phyloP scores from a whole-genome alignment of 2,888 invertebrate species.

The Andrena camellia region DNA sequence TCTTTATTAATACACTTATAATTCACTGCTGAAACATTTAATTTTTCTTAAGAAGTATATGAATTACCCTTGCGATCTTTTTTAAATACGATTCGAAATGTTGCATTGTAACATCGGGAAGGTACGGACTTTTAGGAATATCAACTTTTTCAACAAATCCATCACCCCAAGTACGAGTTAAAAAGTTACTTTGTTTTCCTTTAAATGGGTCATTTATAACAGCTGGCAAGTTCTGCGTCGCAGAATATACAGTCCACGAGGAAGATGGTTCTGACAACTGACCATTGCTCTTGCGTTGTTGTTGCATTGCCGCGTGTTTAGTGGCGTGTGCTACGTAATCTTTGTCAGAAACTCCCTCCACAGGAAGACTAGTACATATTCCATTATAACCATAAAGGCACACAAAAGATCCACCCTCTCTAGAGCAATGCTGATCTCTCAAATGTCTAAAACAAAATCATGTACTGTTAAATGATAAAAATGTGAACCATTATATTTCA shows the following conservation, averaged over 20 bases:
- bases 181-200: conserved; percentile 96
- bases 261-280: conserved; percentile 77
- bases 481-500: not conserved
- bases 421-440: conserved; percentile 92
- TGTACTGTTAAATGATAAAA: not conserved
- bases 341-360: conserved; percentile 94
- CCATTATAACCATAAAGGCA: conserved; percentile 95
- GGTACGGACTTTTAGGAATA: conserved; percentile 91
- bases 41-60: not conserved
- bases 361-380: conserved; percentile 94
- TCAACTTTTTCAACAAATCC: conserved; percentile 94
- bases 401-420: conserved; percentile 94
- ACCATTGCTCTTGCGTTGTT: conserved; percentile 86
- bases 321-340: conserved; percentile 95
- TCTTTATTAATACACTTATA: not conserved
- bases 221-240: conserved; percentile 97
- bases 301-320: conserved; percentile 86
- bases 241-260: conserved; percentile 95
- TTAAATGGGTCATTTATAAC: conserved; percentile 97
- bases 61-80: conserved; percentile 87
- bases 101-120: conserved; percentile 93
- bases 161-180: conserved; percentile 99
- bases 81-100: conserved; percentile 96
- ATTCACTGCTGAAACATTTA: not conserved
- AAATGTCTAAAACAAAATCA: conserved; percentile 89